A percentile compares a stretch with the other conserved stretches of the same genome.
These are phyloP conservation scores for Gonioctena quinquepunctata DNA, from an alignment of 1,140 invertebrate species.

Conservation along the genomic window DNA sequence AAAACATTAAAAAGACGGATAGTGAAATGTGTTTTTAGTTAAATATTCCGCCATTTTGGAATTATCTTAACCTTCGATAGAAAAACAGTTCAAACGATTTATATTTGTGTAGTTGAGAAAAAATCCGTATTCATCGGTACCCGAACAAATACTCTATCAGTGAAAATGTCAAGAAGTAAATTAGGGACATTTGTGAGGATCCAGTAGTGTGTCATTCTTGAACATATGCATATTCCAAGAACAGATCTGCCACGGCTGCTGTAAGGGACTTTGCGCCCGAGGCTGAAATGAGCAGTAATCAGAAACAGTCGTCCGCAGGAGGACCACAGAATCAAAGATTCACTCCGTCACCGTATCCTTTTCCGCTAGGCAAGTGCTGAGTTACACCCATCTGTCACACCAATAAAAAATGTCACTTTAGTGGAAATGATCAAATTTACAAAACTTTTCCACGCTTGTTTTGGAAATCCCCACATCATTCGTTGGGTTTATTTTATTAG, in stretches of 20 bases:
- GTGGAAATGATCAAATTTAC: slow-evolving; percentile 7
- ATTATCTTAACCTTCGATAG: slow-evolving; percentile 55
- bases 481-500: not conserved
- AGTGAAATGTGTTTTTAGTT: slow-evolving; percentile 52
- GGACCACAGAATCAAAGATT: slow-evolving; percentile 48
- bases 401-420: slow-evolving; percentile 31
- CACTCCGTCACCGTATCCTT: slow-evolving; percentile 51
- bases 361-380: slow-evolving; percentile 32
- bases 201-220: slow-evolving; percentile 38
- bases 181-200: slow-evolving; percentile 31
- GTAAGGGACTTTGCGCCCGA: slow-evolving; percentile 46
- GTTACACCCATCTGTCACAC: slow-evolving; percentile 50
- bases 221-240: slow-evolving; percentile 51
- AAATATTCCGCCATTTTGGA: slow-evolving; percentile 56
- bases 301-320: slow-evolving; percentile 51
- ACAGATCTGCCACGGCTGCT: slow-evolving; percentile 47
- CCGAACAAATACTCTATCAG: slow-evolving; percentile 20
- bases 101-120: slow-evolving; percentile 4
- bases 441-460: too few relatives aligned
- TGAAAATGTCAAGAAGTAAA: slow-evolving; percentile 29
- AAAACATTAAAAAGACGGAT: slow-evolving; percentile 7
- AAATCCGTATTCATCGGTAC: slow-evolving; percentile 30
- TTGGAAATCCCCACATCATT: too few relatives aligned
- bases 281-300: slow-evolving; percentile 52
- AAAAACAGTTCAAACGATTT: slow-evolving; percentile 40